Base-by-base conservation (phyloP, 1,140 invertebrate genomes). In the Drosophila ficusphila region DNA sequence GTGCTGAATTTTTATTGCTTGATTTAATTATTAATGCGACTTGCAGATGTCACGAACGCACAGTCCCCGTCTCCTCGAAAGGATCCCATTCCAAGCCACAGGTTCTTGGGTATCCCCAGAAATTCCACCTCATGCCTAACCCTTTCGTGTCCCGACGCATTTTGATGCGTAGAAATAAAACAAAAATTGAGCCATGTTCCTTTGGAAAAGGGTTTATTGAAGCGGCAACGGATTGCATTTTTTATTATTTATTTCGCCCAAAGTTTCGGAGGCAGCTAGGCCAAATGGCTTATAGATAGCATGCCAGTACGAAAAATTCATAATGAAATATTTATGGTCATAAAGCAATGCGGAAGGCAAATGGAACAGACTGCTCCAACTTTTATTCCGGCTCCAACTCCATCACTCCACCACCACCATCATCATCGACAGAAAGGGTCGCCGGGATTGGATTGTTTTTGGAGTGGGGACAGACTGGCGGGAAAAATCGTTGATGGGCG, bases 21-120 rank as follows among this genome's bases (percentile, higher is more conserved):
- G 82, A 86, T 86, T 86, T 86, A 86, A 86, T 86, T 86, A 86
- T 86, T 86, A 86, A 86, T 86, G 82, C 82, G 82, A 86, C 82
- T 76, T 86, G 82, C 82, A 86, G 82, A 88, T 86, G 82, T 88
- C 82, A 86, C 82, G 82, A 86, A 88, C 82, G 65, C 56, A 54
- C n/a, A 71, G 36, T 25, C 19, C 68, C 25, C 53, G 29, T 29
- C 53, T n/a, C 14, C 6, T 11, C 12, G 12, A 70, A 29, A 11
- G 62, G 62, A 25, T 14, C 33, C 29, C 67, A 39, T 6, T 25
- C 52, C 25, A 31, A 16, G 16, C 54, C 68, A 44, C 19, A 23
- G 18, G 18, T 42, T 19, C 39, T 42, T 54, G 18, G 12, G 33
- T 38, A 16, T 34, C 14, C 27, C 38, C 68, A 79, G 70, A 48